Evolutionary conservation across 2,888 invertebrate species (phyloP).

Genomic region (Mythimna loreyi): DNA sequence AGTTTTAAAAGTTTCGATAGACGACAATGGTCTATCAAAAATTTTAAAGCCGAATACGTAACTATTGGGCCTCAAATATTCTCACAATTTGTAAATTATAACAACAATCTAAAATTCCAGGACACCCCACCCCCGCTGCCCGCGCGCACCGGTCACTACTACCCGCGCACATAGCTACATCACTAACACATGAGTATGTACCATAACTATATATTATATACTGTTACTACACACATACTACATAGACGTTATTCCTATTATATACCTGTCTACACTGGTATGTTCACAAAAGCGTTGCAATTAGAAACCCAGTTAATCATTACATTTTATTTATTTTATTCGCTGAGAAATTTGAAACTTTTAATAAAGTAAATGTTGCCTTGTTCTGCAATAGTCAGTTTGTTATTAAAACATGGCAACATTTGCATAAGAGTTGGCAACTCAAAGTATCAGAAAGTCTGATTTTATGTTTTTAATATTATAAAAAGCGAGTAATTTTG

Average conservation of each 20-base stretch:
- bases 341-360: background rate
- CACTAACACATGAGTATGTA: constrained; percentile 50
- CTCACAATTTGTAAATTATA: background rate
- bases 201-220: constrained; percentile 49
- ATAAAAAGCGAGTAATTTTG: background rate
- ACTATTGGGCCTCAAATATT: too few relatives aligned
- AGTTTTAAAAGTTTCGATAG: too few relatives aligned
- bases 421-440: background rate
- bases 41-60: too few relatives aligned
- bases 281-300: constrained; percentile 18
- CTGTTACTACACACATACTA: constrained; percentile 38
- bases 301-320: constrained; percentile 24
- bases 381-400: background rate
- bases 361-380: background rate
- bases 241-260: constrained; percentile 43
- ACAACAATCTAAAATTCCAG: constrained; percentile 68
- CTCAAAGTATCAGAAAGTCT: background rate
- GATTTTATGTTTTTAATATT: background rate
- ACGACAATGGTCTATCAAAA: too few relatives aligned
- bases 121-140: constrained; percentile 87
- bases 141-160: constrained; percentile 88
- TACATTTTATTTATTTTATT: background rate
- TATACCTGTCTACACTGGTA: constrained; percentile 29
- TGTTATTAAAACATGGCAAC: background rate
- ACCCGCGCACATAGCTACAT: constrained; percentile 85